Percentiles rank a stretch among this genome's conserved stretches.
Evolutionary conservation across 1,140 invertebrate genomes (phyloP).

Genomic region (Penaeus vannamei): DNA sequence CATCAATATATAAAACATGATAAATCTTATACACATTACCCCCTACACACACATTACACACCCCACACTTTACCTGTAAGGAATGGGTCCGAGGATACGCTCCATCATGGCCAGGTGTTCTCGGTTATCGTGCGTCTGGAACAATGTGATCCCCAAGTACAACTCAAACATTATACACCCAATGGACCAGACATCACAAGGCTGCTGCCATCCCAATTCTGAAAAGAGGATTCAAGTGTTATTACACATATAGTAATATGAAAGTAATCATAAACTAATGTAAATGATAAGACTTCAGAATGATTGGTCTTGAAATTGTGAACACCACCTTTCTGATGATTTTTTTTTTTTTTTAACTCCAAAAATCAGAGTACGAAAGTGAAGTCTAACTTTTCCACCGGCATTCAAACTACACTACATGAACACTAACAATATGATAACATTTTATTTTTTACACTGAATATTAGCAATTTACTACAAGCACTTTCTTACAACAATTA

Average conservation of each 20-base stretch:
- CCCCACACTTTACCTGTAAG: conserved; percentile 74
- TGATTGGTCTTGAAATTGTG: background rate
- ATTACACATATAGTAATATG: background rate
- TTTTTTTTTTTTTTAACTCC: background rate
- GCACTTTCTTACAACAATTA: too few species aligned
- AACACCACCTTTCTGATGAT: background rate
- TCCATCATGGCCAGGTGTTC: conserved; percentile 99
- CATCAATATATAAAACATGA: too few species aligned
- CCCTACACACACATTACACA: background rate
- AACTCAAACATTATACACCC: conserved; percentile 99
- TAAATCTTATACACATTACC: background rate
- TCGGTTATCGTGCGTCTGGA: conserved; percentile 99
- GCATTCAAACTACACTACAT: too few species aligned
- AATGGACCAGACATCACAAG: conserved; percentile 99
- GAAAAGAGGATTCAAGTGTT: background rate
- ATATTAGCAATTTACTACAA: too few species aligned
- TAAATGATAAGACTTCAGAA: too few species aligned
- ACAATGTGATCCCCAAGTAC: conserved; percentile 97
- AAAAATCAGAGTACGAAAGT: background rate
- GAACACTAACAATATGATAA: too few species aligned
- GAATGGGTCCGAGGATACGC: conserved; percentile 95
- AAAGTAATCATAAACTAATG: background rate
- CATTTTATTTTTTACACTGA: too few species aligned
- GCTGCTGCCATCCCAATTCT: conserved; percentile 98
- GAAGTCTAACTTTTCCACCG: too few species aligned